phyloP scores from a whole-genome alignment of 2,113 vertebrate genomes.

The Pyxicephalus adspersus region DNA sequence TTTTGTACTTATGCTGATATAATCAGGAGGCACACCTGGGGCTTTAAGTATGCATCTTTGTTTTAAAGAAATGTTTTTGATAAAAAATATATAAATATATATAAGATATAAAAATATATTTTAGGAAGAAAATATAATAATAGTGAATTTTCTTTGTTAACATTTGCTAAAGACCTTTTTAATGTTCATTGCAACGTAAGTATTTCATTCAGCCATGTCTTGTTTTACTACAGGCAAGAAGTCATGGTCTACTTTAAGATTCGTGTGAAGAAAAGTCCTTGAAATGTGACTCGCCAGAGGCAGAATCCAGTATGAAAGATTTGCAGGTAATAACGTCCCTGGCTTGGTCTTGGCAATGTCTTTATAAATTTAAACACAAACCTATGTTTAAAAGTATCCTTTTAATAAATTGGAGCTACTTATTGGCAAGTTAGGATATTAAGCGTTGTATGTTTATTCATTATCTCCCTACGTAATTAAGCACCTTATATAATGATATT shows the following conservation, averaged over 20 bases:
- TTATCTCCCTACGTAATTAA: no score
- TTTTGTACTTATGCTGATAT: no score
- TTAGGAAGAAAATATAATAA: no score
- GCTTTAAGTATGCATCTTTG: no score
- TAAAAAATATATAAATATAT: no score
- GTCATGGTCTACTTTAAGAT: not conserved
- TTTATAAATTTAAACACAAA: constrained; percentile 16
- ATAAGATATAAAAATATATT: no score
- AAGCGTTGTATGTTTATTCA: not conserved
- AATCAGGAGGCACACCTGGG: no score
- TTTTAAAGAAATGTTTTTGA: no score
- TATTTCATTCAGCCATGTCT: not conserved
- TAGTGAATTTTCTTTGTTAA: no score
- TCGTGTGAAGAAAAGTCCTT: constrained; percentile 16
- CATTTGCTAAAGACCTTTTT: no score
- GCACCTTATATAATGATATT: no score
- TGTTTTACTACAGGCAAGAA: not conserved
- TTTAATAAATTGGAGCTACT: not conserved
- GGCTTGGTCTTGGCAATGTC: not conserved
- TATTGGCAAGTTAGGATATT: not conserved
- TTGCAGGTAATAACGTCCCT: not conserved
- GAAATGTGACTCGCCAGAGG: constrained; percentile 24
- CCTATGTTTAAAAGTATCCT: not conserved
- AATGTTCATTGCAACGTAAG: no score
- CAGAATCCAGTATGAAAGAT: constrained; percentile 12